Base-by-base conservation (phyloP, 2,113 vertebrate genomes). In the Tragelaphus strepsiceros region DNA sequence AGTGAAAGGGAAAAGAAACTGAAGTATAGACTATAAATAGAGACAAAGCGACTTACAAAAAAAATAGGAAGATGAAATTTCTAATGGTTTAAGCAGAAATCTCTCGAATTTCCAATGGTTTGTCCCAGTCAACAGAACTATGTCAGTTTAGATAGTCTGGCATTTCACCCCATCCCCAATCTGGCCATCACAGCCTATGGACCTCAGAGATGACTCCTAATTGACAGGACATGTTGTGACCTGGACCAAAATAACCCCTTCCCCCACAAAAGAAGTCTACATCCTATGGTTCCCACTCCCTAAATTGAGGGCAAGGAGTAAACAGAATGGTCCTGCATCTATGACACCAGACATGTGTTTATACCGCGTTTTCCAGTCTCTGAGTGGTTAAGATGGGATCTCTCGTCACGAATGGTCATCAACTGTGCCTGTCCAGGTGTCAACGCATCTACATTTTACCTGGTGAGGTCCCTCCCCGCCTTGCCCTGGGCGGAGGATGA, bases 401-500 rank as follows among this genome's bases (percentile, higher is more conserved):
- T 85, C 51, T 97, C 87, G 46, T 91, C 78, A 51, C 74, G 64
- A 80, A 58, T 39, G n/a, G 93, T 78, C 96, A 96, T 67, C 96
- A 81, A 82, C 61, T 53, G 64, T 91, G 96, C 56, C 54, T 98
- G 3, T 89, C 61, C n/a, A 35, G 9, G 71, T 96, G 92, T 89
- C 89, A 43, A 64, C 59, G 51, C 53, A 46, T 96, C 95, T 97
- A 92, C 96, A 46, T 97, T 98, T 97, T 98, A 93, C 94, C 96
- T 96, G 96, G 81, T 81, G 28, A 56, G 80, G 93, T 98, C 97
- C 98, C 54, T 98, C 93, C 92, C 90, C 80, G 82, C 90, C 96
- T 97, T 64, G 90, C 26, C 1, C 26, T 61, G 91, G 92, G 93
- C 67, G 88, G 10, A 7, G 88, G 35, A 89, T 85, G 39, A 91